A percentile compares a stretch with the other conserved stretches of the same genome.
These are phyloP conservation scores for Chelonus insularis DNA, from an alignment of 1,140 invertebrate species.

Conservation along the genomic window DNA sequence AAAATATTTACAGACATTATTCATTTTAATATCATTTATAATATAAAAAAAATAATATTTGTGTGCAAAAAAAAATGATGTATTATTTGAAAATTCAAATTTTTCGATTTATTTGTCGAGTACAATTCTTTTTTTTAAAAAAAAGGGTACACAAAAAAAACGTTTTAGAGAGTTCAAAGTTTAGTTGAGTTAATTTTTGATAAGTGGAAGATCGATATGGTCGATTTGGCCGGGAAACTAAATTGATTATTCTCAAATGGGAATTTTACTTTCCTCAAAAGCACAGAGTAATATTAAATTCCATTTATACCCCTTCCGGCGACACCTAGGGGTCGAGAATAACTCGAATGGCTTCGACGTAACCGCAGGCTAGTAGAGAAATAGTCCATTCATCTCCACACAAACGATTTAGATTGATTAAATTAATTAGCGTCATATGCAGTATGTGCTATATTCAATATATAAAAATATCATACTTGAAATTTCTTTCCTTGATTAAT, in stretches of 20 bases:
- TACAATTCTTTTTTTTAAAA: too few relatives aligned
- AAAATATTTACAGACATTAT: too few relatives aligned
- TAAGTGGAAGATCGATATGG: too few relatives aligned
- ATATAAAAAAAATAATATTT: too few relatives aligned
- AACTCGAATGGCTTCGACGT: neutral
- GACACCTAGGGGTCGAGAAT: neutral
- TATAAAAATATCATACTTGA: constrained; percentile 20
- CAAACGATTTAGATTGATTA: neutral
- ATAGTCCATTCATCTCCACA: neutral
- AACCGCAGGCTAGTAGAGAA: neutral
- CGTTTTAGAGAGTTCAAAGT: too few relatives aligned
- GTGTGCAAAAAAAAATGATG: too few relatives aligned
- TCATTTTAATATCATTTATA: too few relatives aligned
- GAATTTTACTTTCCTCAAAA: neutral
- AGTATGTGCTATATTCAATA: neutral
- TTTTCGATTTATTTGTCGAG: too few relatives aligned
- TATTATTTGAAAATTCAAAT: too few relatives aligned
- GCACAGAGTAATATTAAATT: neutral
- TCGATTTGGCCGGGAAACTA: too few relatives aligned
- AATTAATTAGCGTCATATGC: neutral
- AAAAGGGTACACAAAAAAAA: too few relatives aligned
- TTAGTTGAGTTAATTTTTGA: too few relatives aligned
- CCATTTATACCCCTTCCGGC: neutral
- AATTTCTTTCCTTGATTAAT: neutral
- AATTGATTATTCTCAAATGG: neutral